Evolutionary conservation across 2,888 invertebrate genomes (phyloP).

Genomic region (Lysandra coridon): DNA sequence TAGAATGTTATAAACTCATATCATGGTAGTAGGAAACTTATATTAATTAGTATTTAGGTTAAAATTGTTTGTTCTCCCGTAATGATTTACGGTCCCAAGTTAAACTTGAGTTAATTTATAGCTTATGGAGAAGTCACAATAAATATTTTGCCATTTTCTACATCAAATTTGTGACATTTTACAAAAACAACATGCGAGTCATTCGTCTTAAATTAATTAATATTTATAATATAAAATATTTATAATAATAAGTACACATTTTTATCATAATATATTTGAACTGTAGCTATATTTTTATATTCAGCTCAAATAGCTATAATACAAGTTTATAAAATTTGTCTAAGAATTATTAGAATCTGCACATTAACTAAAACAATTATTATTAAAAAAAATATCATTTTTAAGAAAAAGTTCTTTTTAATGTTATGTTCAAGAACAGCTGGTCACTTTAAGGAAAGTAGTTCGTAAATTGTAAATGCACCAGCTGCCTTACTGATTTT

Average conservation of each 20-base stretch:
- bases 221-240: background rate
- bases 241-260: background rate
- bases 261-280: conserved; percentile 27
- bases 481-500: conserved; percentile 16
- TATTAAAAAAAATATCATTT: background rate
- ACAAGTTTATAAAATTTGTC: background rate
- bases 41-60: background rate
- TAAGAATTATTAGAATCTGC: background rate
- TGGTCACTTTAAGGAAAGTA: conserved; percentile 10
- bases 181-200: conserved; percentile 14
- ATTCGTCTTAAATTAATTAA: conserved; percentile 24
- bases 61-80: conserved; percentile 30
- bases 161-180: background rate
- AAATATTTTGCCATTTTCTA: conserved; percentile 20
- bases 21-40: conserved; percentile 11
- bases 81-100: conserved; percentile 35
- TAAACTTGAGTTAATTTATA: conserved; percentile 32
- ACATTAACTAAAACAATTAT: background rate
- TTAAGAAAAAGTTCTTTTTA: background rate
- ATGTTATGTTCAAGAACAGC: background rate
- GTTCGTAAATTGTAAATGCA: conserved; percentile 20
- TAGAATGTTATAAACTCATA: conserved; percentile 3
- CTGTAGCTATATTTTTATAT: background rate
- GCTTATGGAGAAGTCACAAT: conserved; percentile 11
- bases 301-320: conserved; percentile 4